Evolutionary conservation across 2,888 invertebrate genomes (phyloP).

Genomic region (Dendrolimus houi): DNA sequence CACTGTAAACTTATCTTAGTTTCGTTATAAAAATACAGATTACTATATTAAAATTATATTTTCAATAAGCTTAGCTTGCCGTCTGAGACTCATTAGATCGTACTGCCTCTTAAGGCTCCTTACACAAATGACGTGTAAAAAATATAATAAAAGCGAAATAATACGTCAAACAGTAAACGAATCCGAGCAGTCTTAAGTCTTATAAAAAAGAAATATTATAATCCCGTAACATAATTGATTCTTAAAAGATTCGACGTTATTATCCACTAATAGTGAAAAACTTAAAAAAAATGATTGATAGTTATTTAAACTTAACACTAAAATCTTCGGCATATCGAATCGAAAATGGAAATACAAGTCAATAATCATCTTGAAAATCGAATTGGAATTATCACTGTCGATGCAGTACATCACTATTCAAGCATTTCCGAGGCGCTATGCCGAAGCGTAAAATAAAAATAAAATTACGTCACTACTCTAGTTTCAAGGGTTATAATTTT

Average conservation of each 20-base stretch:
- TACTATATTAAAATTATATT: conserved; percentile 53
- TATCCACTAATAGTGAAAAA: conserved; percentile 39
- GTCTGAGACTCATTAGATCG: conserved; percentile 55
- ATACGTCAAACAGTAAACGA: conserved; percentile 42
- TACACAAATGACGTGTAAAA: conserved; percentile 5
- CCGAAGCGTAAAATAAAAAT: conserved; percentile 27
- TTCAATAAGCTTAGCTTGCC: conserved; percentile 67
- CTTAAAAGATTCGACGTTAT: conserved; percentile 40
- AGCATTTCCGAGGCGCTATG: neutral
- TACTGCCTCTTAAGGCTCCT: conserved; percentile 55
- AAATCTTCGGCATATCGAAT: conserved; percentile 7
- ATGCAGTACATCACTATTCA: neutral
- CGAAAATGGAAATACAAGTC: neutral
- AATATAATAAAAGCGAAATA: conserved; percentile 15
- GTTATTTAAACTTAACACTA: conserved; percentile 35
- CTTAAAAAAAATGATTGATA: conserved; percentile 50
- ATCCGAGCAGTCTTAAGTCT: conserved; percentile 64
- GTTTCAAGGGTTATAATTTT: conserved; percentile 63
- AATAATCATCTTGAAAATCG: neutral
- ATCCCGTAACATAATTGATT: conserved; percentile 27
- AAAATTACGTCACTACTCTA: conserved; percentile 54
- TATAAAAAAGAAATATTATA: conserved; percentile 49
- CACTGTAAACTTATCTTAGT: conserved; percentile 48
- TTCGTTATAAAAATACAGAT: conserved; percentile 71
- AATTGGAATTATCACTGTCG: neutral